Base-by-base conservation (phyloP, 2,113 vertebrate species). In the Crotalus tigris region DNA sequence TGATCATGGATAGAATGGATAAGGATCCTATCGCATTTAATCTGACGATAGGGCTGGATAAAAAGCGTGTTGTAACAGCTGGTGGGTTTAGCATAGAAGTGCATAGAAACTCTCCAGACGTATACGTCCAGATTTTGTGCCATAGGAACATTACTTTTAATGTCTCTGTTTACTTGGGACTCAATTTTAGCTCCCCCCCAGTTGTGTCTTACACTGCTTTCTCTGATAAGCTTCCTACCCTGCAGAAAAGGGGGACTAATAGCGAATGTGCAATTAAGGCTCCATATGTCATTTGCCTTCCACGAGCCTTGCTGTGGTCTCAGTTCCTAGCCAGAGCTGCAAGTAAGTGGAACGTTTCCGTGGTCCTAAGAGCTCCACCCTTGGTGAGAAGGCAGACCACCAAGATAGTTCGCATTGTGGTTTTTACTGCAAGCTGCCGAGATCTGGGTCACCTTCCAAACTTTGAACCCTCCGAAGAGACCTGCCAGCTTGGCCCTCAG, bases 111-210 rank as follows among this genome's bases (percentile, higher is more conserved):
- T 54, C 46, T 11, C 91, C 39, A 1, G 96, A 90, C 49, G 0
- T 97, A 23, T 94, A 97, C 89, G 81, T 98, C 3, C 97, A 98
- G 90, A 97, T 98, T 12, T 1, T 96, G 21, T 97, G 97, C 0
- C 59, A 97, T 15, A 91, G 97, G 92, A 64, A 96, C 1, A 89
- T 93, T 85, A 1, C 93, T 49, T 97, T 98, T 91, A 88, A 93
- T 0, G 95, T 96, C 19, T 51, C 91, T 9, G 9, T 98, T 44
- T 97, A 97, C 11, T 5, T 90, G 3, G 97, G 95, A 15, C 4
- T 44, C 33, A 90, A 95, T 0, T 0, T 96, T 87, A 92, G 90
- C 59, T 13, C 92, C 1, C 81, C 94, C 3, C 94, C 96, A 0
- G 33, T 96, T 0, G 95, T 95, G n/a, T 96, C 91, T 0, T 97